Conservation (phyloP, 2,888 invertebrate species). For the Malthinus seriepunctatus region DNA sequence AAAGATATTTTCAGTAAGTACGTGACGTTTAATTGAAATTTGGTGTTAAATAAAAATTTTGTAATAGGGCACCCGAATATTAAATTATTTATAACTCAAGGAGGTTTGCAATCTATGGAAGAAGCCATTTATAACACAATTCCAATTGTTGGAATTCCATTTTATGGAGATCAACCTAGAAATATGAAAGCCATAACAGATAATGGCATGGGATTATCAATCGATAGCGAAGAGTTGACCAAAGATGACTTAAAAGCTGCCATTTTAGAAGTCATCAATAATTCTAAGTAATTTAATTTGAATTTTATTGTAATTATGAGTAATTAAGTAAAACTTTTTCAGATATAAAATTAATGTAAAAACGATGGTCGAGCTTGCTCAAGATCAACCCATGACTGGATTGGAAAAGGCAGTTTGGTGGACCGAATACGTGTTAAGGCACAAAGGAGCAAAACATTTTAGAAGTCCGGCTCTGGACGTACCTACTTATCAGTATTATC, state of each 20-base stretch:
- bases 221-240: slow-evolving; percentile 19
- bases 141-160: slow-evolving; percentile 53
- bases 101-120: slow-evolving; percentile 54
- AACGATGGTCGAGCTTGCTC: background rate
- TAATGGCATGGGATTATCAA: slow-evolving; percentile 18
- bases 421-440: background rate
- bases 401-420: slow-evolving; percentile 2
- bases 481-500: background rate
- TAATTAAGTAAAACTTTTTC: background rate
- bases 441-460: background rate
- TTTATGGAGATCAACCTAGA: slow-evolving; percentile 47
- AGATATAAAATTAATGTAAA: background rate
- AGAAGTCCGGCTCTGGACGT: background rate
- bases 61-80: slow-evolving; percentile 50
- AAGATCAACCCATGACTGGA: slow-evolving; percentile 8
- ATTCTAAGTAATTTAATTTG: slow-evolving; percentile 23
- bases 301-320: background rate
- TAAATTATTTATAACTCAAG: slow-evolving; percentile 56
- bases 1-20: background rate
- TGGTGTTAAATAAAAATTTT: background rate
- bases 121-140: slow-evolving; percentile 53
- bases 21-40: background rate
- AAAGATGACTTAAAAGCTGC: slow-evolving; percentile 18
- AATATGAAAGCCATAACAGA: slow-evolving; percentile 26
- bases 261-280: slow-evolving; percentile 30